Evolutionary conservation across 1,140 invertebrate species (phyloP), one percentile per base, ranked within the genome.

Genomic region (Brachionus rubens): DNA sequence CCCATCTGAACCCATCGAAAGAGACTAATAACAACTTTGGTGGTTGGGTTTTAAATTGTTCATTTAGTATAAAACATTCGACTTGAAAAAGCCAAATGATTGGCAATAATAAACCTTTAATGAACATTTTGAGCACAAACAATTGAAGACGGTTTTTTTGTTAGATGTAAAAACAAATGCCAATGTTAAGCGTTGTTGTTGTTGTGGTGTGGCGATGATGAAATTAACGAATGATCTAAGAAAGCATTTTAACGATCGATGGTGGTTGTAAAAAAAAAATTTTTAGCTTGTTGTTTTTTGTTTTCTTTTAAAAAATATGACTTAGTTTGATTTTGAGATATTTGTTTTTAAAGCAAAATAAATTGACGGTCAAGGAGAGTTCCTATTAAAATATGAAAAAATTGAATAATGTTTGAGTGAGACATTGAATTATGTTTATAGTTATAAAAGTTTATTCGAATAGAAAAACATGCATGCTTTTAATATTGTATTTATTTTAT

Each of bases 1-100:
- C 83, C 81, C 82, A 83, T 67, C 83, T 79, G 78, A 86, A 85
- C 28, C 84, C 85, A 79, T 86, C 85, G 76, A 85, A 82, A 16
- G 83, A 85, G 12, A 86, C 78, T 3, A 86, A 40, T 3, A 85
- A 48, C 3, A 85, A 65, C 82, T 40, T 41, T 10, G 70, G 70
- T 46, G 14, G 21, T 6, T 52, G 48, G 7, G 16, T 50, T 14
- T 46, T 46, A 7, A 7, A 14, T 46, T 46, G 43, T 5, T 46
- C 9, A 46, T 7, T 14, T 16, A 46, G n/a, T n/a, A 7, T 4
- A 46, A 10, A 3, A 2, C 9, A 46, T 46, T 5, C 2, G 43
- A 3, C 9, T 14, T 14, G n/a, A 46, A 46, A 46, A 46, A 46
- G 43, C 43, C 43, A 46, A 14, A 46, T 14, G 3, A 46, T 46